Conservation (phyloP, 1,140 invertebrate genomes). For the Bombyx mandarina region DNA sequence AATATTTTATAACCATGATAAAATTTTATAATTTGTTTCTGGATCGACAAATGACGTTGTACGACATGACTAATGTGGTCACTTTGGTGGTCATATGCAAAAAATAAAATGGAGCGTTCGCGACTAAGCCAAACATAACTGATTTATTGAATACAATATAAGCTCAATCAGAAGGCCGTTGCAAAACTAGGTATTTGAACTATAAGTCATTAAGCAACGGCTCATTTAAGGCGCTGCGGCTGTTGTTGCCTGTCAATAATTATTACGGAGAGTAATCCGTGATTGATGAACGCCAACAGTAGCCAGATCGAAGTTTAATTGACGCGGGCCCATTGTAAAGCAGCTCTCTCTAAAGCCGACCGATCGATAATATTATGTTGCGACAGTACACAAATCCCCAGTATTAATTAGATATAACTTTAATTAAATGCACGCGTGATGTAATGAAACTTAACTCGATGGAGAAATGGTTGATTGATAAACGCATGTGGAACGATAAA, state of each 20-base stretch:
- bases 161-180: neutral
- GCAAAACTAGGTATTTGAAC: slow-evolving; percentile 2
- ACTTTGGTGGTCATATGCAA: too few relatives aligned
- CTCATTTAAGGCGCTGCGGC: slow-evolving; percentile 23
- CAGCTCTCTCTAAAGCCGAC: slow-evolving; percentile 19
- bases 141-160: too few relatives aligned
- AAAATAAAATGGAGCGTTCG: too few relatives aligned
- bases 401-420: slow-evolving; percentile 42
- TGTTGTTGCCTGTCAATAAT: slow-evolving; percentile 58
- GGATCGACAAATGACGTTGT: too few relatives aligned
- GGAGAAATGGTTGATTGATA: neutral
- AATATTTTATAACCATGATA: too few relatives aligned
- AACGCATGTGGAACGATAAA: too few relatives aligned
- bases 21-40: too few relatives aligned
- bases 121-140: too few relatives aligned
- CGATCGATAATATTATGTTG: slow-evolving; percentile 45
- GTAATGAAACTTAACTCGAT: neutral
- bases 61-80: too few relatives aligned
- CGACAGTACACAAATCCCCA: slow-evolving; percentile 33
- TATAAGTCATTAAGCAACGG: slow-evolving; percentile 9
- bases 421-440: slow-evolving; percentile 33
- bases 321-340: slow-evolving; percentile 37
- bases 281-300: slow-evolving; percentile 58
- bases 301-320: slow-evolving; percentile 41
- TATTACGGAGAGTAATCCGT: slow-evolving; percentile 51